phyloP scores from a whole-genome alignment of 2,797 vertebrate species.

The Trichosurus vulpecula region DNA sequence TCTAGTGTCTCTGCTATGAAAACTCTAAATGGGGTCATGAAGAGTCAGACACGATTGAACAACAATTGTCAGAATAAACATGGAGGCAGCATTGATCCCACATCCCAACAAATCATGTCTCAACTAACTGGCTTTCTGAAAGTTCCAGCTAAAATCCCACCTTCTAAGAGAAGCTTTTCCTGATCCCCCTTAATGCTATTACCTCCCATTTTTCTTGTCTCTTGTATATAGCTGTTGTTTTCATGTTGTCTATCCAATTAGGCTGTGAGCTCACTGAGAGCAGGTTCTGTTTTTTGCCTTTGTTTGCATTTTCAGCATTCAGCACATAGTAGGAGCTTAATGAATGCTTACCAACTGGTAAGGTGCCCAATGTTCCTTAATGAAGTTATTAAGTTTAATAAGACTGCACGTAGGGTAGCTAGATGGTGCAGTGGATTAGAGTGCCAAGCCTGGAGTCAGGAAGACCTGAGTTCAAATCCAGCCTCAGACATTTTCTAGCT shows the following conservation, averaged over 20 bases:
- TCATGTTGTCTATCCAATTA: neutral
- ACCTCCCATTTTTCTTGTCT: neutral
- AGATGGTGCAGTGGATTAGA: too few relatives aligned
- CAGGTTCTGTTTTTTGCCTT: neutral
- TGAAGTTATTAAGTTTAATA: too few relatives aligned
- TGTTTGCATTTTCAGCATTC: neutral
- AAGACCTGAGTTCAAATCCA: too few relatives aligned
- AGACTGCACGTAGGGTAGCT: too few relatives aligned
- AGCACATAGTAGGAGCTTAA: neutral
- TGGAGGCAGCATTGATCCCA: neutral
- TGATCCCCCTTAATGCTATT: neutral
- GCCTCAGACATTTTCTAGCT: too few relatives aligned
- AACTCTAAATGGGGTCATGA: neutral
- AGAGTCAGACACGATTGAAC: neutral
- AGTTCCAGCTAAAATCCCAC: neutral
- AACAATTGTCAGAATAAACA: neutral
- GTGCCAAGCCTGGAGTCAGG: too few relatives aligned
- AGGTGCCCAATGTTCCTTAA: too few relatives aligned
- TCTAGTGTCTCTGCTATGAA: neutral
- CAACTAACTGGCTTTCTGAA: neutral
- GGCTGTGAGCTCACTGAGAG: neutral
- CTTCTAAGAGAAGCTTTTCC: neutral
- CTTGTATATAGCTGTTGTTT: neutral
- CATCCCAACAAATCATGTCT: neutral
- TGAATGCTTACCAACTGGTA: too few relatives aligned